phyloP scores from a whole-genome alignment of 2,888 invertebrate species.

The Drosophila algonquin region DNA sequence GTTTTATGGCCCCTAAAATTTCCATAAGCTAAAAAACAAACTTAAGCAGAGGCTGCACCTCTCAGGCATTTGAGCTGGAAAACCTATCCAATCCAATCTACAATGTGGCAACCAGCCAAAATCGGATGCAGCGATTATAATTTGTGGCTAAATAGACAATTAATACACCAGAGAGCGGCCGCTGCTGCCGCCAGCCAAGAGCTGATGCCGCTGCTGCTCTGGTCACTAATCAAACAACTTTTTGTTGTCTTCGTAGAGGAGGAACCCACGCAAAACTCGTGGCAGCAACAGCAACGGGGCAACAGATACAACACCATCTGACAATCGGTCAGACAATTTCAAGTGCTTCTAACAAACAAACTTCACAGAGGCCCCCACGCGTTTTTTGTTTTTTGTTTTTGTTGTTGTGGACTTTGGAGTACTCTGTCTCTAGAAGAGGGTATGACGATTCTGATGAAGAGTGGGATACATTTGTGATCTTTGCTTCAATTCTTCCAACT shows the following conservation, averaged over 20 bases:
- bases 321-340: slow-evolving; percentile 61
- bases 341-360: slow-evolving; percentile 69
- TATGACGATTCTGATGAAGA: not conserved
- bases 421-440: not conserved
- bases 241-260: slow-evolving; percentile 7
- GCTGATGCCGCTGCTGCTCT: not conserved
- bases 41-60: slow-evolving; percentile 5
- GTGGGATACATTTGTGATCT: no score
- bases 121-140: slow-evolving; percentile 46
- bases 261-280: slow-evolving; percentile 33
- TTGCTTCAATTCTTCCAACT: no score
- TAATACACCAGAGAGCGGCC: slow-evolving; percentile 49
- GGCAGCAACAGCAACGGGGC: slow-evolving; percentile 44
- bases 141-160: slow-evolving; percentile 66
- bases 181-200: slow-evolving; percentile 19
- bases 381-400: slow-evolving; percentile 32
- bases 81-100: slow-evolving; percentile 12
- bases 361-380: slow-evolving; percentile 61
- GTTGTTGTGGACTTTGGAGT: slow-evolving; percentile 64
- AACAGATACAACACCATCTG: slow-evolving; percentile 54
- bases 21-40: slow-evolving; percentile 12
- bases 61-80: not conserved
- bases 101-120: slow-evolving; percentile 10
- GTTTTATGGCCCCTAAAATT: slow-evolving; percentile 23
- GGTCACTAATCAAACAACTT: slow-evolving; percentile 66